phyloP scores from a whole-genome alignment of 2,113 vertebrate species.

The Puntigrus tetrazona region DNA sequence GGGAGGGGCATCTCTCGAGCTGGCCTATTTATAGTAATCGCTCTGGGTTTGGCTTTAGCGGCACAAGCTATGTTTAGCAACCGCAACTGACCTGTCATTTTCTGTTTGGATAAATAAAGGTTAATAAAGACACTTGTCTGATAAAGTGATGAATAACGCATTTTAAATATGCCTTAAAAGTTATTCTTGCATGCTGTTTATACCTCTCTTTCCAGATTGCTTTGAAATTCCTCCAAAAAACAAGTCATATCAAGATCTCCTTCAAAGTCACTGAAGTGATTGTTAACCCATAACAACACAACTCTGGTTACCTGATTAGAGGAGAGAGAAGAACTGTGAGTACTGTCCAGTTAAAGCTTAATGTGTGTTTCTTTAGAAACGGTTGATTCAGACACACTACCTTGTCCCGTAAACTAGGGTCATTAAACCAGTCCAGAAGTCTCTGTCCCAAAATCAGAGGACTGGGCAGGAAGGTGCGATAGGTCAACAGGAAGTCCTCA shows the following conservation, averaged over 20 bases:
- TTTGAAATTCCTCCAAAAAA: conserved; percentile 98
- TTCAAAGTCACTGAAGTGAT: conserved; percentile 99
- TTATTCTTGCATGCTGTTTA: neutral
- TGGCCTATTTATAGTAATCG: conserved; percentile 90
- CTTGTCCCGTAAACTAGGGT: conserved; percentile 99
- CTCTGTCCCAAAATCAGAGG: conserved; percentile 97
- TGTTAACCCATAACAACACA: conserved; percentile 98
- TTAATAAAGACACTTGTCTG: neutral
- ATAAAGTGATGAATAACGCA: neutral
- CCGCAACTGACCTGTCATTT: conserved; percentile 98
- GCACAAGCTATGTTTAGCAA: conserved; percentile 98
- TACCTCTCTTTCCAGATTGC: conserved; percentile 96
- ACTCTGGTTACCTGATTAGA: conserved; percentile 93
- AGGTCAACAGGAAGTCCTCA: conserved; percentile 96
- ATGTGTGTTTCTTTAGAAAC: neutral
- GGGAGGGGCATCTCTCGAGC: conserved; percentile 91
- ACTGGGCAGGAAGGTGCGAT: conserved; percentile 96
- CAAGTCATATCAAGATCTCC: conserved; percentile 93
- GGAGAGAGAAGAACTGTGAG: neutral
- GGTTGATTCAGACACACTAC: conserved; percentile 61
- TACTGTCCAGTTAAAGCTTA: neutral
- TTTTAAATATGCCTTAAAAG: neutral
- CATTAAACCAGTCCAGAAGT: conserved; percentile 98
- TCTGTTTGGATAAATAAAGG: conserved; percentile 70
- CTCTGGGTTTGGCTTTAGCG: conserved; percentile 93